Evolutionary conservation across 2,113 vertebrate genomes (phyloP).

Genomic region (Dasyprocta punctata): DNA sequence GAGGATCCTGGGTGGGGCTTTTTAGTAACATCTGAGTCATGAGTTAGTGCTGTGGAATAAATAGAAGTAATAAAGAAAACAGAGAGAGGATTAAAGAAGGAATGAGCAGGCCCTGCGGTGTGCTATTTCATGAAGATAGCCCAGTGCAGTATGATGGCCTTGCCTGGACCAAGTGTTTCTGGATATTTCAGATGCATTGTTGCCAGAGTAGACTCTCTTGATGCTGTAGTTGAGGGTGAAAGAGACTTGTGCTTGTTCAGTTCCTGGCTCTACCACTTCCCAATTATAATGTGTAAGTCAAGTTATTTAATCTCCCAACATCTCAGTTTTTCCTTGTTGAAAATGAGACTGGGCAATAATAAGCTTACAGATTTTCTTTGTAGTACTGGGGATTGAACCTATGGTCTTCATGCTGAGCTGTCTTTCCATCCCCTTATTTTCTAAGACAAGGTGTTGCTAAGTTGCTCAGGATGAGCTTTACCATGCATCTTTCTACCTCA

Average conservation of each 20-base stretch:
- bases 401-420: not conserved
- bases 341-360: not conserved
- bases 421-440: not conserved
- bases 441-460: not conserved
- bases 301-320: not conserved
- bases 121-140: too few species aligned
- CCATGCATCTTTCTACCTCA: not conserved
- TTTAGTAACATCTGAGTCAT: not conserved
- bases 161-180: not conserved
- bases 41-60: not conserved
- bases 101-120: accelerated
- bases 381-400: not conserved
- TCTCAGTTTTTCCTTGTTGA: not conserved
- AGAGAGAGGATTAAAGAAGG: not conserved
- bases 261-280: not conserved
- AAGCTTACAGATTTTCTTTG: not conserved
- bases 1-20: not conserved
- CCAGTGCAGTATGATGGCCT: not conserved
- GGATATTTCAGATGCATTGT: not conserved
- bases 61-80: not conserved
- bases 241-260: not conserved
- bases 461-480: not conserved
- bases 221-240: not conserved
- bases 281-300: not conserved
- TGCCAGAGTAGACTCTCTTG: not conserved